Base-by-base conservation (phyloP, 2,797 vertebrate genomes). In the Telmatherina bonti region DNA sequence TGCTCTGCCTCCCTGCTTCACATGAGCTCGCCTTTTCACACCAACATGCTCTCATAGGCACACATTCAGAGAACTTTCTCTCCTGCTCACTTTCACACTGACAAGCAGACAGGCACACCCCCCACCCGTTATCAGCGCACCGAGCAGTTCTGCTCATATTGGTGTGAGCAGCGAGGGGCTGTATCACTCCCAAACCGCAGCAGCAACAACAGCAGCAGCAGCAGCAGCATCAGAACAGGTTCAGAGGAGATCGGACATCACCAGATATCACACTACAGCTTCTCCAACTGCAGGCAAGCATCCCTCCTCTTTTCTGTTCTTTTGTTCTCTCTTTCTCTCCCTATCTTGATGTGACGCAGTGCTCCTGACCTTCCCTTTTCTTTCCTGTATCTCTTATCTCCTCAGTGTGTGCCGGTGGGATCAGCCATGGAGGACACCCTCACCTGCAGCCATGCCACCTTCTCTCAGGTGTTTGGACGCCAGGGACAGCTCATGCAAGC, bases 401-500 rank as follows among this genome's bases (percentile, higher is more conserved):
- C 70, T 83, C 79, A 80, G 73, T 11, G 67, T 45, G 69, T 67
- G 78, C 58, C 66, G 62, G 81, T 59, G 76, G 88, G 79, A 81
- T n/a, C 78, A 82, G 82, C 85, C 83, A 95, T 95, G 94, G 93
- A 95, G 88, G 91, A 93, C 86, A 92, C 92, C 22, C 90, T 95
- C 84, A 95, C 93, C 92, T 95, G 93, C 93, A 92, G 92, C 84
- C 91, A 92, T 24, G 87, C 91, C 88, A 94, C 94, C 85, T 95
- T 95, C 76, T 94, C 94, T 78, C 94, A 95, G 93, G 94, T 95
- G 86, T 95, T 95, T 22, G 94, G 94, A 81, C 93, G 91, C 35
- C 94, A 95, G 91, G 94, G 94, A 58, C 94, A 94, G 86, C 91
- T 95, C 71, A 95, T 95, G 94, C 92, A 94, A 86, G 93, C 94